Percentiles rank a stretch among this genome's conserved stretches.
Evolutionary conservation across 1,140 invertebrate genomes (phyloP).

Genomic region (Physella acuta): DNA sequence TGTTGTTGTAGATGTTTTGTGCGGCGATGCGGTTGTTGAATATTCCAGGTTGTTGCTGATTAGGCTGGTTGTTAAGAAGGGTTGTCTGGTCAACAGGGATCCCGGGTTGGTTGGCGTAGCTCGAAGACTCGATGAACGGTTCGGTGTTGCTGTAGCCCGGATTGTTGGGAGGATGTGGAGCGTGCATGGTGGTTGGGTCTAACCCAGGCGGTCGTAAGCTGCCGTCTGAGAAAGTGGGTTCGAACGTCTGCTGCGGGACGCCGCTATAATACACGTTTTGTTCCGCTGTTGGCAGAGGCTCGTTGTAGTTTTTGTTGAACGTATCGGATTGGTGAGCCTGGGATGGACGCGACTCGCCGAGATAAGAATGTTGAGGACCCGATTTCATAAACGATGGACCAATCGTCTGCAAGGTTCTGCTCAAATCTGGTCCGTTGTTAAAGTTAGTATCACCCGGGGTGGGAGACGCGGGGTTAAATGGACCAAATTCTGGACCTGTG

Average conservation of each 20-base stretch:
- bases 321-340: too few relatives aligned
- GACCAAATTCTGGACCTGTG: constrained; percentile 4
- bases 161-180: neutral
- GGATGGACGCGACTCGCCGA: too few relatives aligned
- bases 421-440: neutral
- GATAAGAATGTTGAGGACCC: too few relatives aligned
- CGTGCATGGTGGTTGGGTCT: neutral
- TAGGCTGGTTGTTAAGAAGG: too few relatives aligned
- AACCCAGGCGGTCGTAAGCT: neutral
- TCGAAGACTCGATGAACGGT: constrained; percentile 1
- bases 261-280: neutral
- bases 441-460: neutral
- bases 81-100: constrained; percentile 9
- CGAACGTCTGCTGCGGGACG: neutral
- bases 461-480: too few relatives aligned
- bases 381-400: constrained; percentile 13
- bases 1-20: too few relatives aligned
- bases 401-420: neutral
- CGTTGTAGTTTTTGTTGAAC: too few relatives aligned
- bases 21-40: too few relatives aligned
- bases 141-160: neutral
- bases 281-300: neutral
- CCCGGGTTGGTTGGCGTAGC: neutral
- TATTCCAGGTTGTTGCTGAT: too few relatives aligned
- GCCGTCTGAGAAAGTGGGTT: neutral